Evolutionary conservation across 2,113 vertebrate genomes (phyloP).

Genomic region (Blennius ocellaris): DNA sequence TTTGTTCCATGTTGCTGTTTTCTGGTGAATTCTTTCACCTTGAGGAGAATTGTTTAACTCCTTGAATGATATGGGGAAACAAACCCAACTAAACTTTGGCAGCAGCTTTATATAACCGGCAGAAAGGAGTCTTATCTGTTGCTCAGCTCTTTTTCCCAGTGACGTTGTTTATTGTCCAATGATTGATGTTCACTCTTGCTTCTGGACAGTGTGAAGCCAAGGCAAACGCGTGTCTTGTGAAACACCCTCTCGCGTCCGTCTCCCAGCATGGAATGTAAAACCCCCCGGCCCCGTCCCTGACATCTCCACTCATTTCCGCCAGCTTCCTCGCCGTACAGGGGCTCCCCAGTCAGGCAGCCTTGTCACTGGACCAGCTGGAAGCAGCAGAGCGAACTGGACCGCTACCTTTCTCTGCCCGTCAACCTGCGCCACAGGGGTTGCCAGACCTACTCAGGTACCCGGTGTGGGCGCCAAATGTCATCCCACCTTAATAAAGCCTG

Average conservation of each 20-base stretch:
- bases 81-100: neutral
- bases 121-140: constrained; percentile 14
- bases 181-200: constrained; percentile 1
- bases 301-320: constrained; percentile 68
- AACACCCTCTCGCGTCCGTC: constrained; percentile 8
- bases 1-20: no score
- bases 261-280: constrained; percentile 62
- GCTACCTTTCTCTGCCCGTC: constrained; percentile 75
- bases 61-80: neutral
- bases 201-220: constrained; percentile 36
- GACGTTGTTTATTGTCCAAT: constrained; percentile 1
- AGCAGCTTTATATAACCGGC: neutral
- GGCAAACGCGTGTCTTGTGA: constrained; percentile 2
- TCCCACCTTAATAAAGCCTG: constrained; percentile 21
- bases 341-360: constrained; percentile 59
- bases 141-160: neutral
- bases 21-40: neutral
- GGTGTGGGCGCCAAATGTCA: neutral
- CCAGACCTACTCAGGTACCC: constrained; percentile 75
- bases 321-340: constrained; percentile 76
- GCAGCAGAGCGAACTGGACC: constrained; percentile 64
- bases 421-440: constrained; percentile 62
- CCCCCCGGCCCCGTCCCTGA: constrained; percentile 49
- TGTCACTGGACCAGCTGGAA: constrained; percentile 74
- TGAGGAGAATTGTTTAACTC: neutral